phyloP scores from a whole-genome alignment of 1,140 invertebrate species.

The Idris sp. region DNA sequence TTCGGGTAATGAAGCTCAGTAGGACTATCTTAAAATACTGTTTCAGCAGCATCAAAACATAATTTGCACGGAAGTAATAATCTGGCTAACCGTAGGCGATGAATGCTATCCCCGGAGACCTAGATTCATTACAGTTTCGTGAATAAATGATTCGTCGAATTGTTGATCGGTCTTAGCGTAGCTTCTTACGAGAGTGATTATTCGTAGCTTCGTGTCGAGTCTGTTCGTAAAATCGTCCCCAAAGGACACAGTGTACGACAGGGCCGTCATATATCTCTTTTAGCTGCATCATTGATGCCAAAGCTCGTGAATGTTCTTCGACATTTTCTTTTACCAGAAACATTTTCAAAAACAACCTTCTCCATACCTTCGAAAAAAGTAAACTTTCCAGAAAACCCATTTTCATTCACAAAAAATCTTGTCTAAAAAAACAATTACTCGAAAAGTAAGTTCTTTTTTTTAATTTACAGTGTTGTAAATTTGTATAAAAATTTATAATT shows the following conservation, averaged over 20 bases:
- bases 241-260: slow-evolving; percentile 62
- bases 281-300: slow-evolving; percentile 75
- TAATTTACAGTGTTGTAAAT: no score
- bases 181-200: slow-evolving; percentile 72
- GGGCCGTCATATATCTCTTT: slow-evolving; percentile 70
- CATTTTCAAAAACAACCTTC: no score
- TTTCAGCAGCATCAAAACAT: slow-evolving; percentile 34
- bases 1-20: no score
- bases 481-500: no score
- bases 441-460: no score
- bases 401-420: no score
- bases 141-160: slow-evolving; percentile 74
- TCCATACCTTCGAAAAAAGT: no score
- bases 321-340: slow-evolving; percentile 34
- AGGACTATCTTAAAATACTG: no score
- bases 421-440: no score
- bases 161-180: slow-evolving; percentile 56
- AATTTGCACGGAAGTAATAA: slow-evolving; percentile 43
- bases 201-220: slow-evolving; percentile 70
- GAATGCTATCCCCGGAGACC: slow-evolving; percentile 70
- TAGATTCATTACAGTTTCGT: slow-evolving; percentile 74
- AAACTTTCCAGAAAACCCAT: no score
- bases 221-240: slow-evolving; percentile 73
- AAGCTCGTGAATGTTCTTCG: slow-evolving; percentile 37
- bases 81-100: slow-evolving; percentile 63